phyloP scores from a whole-genome alignment of 2,888 invertebrate species.

The Drosophila nr. medialis region DNA sequence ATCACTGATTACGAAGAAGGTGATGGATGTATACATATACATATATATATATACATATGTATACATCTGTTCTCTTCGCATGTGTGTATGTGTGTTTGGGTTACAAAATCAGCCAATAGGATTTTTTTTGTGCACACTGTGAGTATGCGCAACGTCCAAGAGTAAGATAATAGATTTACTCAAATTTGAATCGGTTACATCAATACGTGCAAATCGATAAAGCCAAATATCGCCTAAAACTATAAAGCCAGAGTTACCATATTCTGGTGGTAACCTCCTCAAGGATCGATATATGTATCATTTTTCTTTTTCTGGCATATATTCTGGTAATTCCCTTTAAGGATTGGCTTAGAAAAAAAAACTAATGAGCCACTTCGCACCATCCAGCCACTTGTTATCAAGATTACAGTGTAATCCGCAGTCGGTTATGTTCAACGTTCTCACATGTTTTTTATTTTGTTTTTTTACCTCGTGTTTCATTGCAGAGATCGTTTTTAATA shows the following conservation, averaged over 20 bases:
- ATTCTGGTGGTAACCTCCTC: not conserved
- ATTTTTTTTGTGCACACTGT: slow-evolving; percentile 22
- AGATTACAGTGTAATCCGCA: not conserved
- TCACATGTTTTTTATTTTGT: not conserved
- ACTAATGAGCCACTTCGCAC: not conserved
- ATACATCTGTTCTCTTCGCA: slow-evolving; percentile 5
- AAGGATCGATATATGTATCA: not conserved
- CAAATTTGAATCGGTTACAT: not conserved
- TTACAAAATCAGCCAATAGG: slow-evolving; percentile 32
- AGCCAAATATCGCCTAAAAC: not conserved
- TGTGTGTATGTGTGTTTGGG: slow-evolving; percentile 7
- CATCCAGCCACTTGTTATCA: not conserved
- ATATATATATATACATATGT: slow-evolving; percentile 7
- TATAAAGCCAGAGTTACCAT: not conserved
- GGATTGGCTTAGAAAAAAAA: not conserved
- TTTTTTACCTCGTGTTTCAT: slow-evolving; percentile 18
- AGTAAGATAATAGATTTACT: slow-evolving; percentile 1
- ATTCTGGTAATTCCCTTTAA: not conserved
- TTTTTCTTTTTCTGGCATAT: not conserved
- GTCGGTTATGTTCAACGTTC: not conserved
- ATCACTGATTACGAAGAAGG: slow-evolving; percentile 61
- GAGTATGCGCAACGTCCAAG: slow-evolving; percentile 64
- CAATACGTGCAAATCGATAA: not conserved
- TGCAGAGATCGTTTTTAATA: slow-evolving; percentile 42
- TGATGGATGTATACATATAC: slow-evolving; percentile 35